A percentile compares a stretch with the other conserved stretches of the same genome.
Conservation (phyloP, 2,797 vertebrate genomes). For the Natrix natrix region DNA sequence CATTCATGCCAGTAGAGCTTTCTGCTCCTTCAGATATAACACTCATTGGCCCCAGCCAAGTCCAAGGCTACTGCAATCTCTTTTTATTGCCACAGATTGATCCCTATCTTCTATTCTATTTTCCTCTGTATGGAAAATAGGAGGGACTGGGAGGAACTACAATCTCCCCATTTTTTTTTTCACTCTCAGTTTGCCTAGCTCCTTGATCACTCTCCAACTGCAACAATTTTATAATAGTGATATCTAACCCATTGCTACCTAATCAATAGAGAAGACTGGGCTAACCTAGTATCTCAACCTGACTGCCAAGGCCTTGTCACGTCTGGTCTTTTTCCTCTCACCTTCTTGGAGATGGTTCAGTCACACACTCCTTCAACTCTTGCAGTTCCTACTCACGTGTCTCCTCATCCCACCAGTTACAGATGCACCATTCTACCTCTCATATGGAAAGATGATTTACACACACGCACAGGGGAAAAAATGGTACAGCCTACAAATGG, state of each 20-base stretch:
- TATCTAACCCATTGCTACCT: not conserved
- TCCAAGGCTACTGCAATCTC: not conserved
- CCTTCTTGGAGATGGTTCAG: not conserved
- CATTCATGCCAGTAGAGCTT: not conserved
- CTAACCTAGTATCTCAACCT: not conserved
- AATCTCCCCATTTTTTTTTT: not conserved
- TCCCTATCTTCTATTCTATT: not conserved
- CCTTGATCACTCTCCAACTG: not conserved
- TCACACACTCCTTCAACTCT: not conserved
- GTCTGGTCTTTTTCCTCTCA: not conserved
- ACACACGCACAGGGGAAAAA: too few species aligned
- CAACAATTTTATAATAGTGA: not conserved
- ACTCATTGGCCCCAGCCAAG: not conserved
- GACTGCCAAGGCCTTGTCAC: not conserved
- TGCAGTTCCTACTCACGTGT: not conserved
- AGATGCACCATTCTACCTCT: not conserved
- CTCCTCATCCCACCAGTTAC: not conserved
- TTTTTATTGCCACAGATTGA: not conserved
- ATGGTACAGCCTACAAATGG: constrained; percentile 25
- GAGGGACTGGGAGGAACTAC: not conserved
- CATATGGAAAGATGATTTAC: too few species aligned
- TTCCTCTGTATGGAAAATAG: not conserved
- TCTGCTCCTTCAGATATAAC: not conserved
- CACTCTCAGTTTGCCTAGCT: not conserved
- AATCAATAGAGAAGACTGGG: not conserved